Conservation (phyloP, 2,888 invertebrate genomes). For the Pammene fasciana region DNA sequence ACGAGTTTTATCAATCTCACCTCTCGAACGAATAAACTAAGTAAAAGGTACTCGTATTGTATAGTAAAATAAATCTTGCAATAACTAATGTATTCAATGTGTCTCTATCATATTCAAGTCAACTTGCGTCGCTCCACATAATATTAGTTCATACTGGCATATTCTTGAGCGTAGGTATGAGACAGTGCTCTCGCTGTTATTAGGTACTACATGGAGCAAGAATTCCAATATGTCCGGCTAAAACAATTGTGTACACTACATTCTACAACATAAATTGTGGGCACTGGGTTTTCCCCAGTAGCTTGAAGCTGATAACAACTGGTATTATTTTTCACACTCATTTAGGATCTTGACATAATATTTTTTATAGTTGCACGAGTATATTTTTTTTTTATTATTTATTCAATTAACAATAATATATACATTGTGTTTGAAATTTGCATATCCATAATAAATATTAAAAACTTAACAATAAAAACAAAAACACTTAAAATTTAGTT, state of each 20-base stretch:
- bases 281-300: neutral
- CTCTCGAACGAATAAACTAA: neutral
- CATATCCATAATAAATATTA: no score
- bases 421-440: no score
- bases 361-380: no score
- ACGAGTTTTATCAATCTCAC: no score
- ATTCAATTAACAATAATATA: no score
- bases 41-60: neutral
- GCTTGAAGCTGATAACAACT: neutral
- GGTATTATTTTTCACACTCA: no score
- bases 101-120: neutral
- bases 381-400: no score
- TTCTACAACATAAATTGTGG: neutral
- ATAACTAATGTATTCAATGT: no score
- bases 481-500: no score
- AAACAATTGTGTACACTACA: slow-evolving; percentile 2
- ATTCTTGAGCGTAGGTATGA: slow-evolving; percentile 10
- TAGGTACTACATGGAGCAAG: slow-evolving; percentile 28
- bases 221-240: slow-evolving; percentile 30
- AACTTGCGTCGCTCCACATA: slow-evolving; percentile 8
- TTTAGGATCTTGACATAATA: no score
- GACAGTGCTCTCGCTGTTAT: slow-evolving; percentile 18
- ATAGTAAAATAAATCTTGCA: neutral
- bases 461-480: no score
- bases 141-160: slow-evolving; percentile 18